Evolutionary conservation across 2,888 invertebrate species (phyloP).

Genomic region (Parnassius orleans): DNA sequence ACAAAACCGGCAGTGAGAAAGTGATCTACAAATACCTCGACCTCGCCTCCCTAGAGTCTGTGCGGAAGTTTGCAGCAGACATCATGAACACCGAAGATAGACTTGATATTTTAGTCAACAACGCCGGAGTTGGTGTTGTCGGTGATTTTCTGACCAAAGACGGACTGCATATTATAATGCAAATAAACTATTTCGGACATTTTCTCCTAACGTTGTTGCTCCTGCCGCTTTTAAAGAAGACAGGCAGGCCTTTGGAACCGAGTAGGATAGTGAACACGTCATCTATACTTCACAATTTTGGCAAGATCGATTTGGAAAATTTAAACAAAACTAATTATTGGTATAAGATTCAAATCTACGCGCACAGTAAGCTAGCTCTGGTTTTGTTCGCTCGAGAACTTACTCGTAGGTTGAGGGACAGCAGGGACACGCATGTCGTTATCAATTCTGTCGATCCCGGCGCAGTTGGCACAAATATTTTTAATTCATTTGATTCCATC

Average conservation of each 20-base stretch:
- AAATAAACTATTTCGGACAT: slow-evolving; percentile 95
- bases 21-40: slow-evolving; percentile 87
- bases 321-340: slow-evolving; percentile 81
- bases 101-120: slow-evolving; percentile 92
- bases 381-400: slow-evolving; percentile 87
- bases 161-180: slow-evolving; percentile 93
- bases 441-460: slow-evolving; percentile 93
- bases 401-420: slow-evolving; percentile 79
- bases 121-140: slow-evolving; percentile 89
- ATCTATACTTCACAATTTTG: slow-evolving; percentile 86
- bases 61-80: slow-evolving; percentile 89
- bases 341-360: slow-evolving; percentile 77
- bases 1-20: slow-evolving; percentile 84
- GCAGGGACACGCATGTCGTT: slow-evolving; percentile 80
- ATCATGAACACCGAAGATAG: slow-evolving; percentile 85
- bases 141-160: slow-evolving; percentile 84
- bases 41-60: slow-evolving; percentile 86
- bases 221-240: slow-evolving; percentile 86
- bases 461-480: slow-evolving; percentile 89
- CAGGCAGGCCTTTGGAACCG: slow-evolving; percentile 76
- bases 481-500: slow-evolving; percentile 71
- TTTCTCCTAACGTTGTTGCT: slow-evolving; percentile 94
- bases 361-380: slow-evolving; percentile 86
- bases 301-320: slow-evolving; percentile 85
- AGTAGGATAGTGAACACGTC: slow-evolving; percentile 90